Conservation (phyloP, 2,888 invertebrate species). For the Lypha dubia region DNA sequence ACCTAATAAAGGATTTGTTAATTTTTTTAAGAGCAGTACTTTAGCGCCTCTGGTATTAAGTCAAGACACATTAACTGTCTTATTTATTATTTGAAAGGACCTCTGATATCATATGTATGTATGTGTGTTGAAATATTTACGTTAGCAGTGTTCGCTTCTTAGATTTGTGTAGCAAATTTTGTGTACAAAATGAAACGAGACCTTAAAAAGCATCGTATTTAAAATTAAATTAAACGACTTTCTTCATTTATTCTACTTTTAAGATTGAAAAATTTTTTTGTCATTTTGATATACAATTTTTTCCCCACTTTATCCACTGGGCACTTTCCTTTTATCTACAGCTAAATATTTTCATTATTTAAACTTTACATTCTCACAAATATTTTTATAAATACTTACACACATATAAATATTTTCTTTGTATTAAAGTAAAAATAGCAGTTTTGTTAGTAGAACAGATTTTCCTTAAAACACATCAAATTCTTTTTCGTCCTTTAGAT, state of each 20-base stretch:
- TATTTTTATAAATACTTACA: slow-evolving; percentile 15
- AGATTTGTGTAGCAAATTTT: too few relatives aligned
- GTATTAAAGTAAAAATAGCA: slow-evolving; percentile 21
- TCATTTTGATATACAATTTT: background rate
- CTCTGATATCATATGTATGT: too few relatives aligned
- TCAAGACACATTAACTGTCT: too few relatives aligned
- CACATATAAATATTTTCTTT: slow-evolving; percentile 35
- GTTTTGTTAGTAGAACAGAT: slow-evolving; percentile 41
- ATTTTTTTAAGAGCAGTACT: too few relatives aligned
- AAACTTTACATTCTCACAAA: background rate
- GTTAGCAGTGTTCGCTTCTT: too few relatives aligned
- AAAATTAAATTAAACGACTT: too few relatives aligned
- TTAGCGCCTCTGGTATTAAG: too few relatives aligned
- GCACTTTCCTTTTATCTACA: slow-evolving; percentile 26
- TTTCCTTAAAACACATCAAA: background rate
- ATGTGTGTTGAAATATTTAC: too few relatives aligned
- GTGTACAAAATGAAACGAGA: too few relatives aligned
- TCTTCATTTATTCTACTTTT: background rate
- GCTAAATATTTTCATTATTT: background rate
- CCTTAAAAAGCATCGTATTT: too few relatives aligned
- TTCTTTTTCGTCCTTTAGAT: slow-evolving; percentile 45
- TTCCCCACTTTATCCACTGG: slow-evolving; percentile 10
- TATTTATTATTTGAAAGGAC: too few relatives aligned
- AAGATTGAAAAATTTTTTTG: background rate
- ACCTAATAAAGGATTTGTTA: too few relatives aligned